phyloP scores from a whole-genome alignment of 2,113 vertebrate genomes.

The Heloderma charlesbogerti region DNA sequence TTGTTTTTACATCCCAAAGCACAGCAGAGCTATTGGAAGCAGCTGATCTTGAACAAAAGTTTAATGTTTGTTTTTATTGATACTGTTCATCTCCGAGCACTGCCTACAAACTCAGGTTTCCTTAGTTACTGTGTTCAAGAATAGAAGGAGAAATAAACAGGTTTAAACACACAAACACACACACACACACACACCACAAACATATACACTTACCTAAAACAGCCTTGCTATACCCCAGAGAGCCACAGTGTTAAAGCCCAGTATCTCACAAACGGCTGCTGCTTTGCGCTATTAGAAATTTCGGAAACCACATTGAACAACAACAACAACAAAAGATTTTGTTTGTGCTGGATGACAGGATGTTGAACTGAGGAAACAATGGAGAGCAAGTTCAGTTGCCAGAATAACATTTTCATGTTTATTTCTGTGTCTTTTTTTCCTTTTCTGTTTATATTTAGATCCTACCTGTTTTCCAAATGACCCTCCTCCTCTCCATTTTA shows the following conservation, averaged over 20 bases:
- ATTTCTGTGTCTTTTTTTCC: too few relatives aligned
- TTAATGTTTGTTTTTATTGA: slow-evolving; percentile 30
- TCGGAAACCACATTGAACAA: too few relatives aligned
- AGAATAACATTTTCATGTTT: not conserved
- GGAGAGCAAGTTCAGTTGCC: not conserved
- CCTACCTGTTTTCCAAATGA: too few relatives aligned
- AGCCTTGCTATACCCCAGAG: not conserved
- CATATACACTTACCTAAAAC: not conserved
- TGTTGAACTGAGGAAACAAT: not conserved
- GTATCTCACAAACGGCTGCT: not conserved
- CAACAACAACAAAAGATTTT: too few relatives aligned
- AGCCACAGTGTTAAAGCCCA: not conserved
- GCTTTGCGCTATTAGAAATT: not conserved
- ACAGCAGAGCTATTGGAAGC: not conserved
- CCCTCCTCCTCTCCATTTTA: too few relatives aligned
- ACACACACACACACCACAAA: not conserved
- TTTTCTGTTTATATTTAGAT: too few relatives aligned
- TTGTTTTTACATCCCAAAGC: not conserved
- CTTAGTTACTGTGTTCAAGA: slow-evolving; percentile 36
- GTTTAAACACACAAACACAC: not conserved
- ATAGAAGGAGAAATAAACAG: not conserved
- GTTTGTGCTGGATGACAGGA: not conserved
- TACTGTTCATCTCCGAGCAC: not conserved
- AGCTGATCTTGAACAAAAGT: slow-evolving; percentile 3
- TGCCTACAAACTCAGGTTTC: slow-evolving; percentile 17